Base-by-base conservation (phyloP, 2,888 invertebrate species). In the Nephrotoma guestfalica region DNA sequence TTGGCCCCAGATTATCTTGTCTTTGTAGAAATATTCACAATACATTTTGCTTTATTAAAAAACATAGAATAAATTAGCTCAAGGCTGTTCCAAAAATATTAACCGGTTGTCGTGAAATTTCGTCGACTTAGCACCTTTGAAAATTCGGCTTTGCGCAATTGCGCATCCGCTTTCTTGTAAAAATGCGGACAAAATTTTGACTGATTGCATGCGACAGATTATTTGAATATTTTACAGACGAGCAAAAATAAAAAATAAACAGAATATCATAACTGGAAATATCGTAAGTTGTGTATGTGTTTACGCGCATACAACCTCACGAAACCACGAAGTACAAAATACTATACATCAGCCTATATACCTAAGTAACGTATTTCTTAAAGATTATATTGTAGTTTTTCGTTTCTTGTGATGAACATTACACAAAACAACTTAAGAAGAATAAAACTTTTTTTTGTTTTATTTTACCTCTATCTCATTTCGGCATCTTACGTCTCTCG, bases 401-500 rank as follows among this genome's bases (percentile, higher is more conserved):
- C 71, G 71, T 71, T 71, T 71, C 71, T 71, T 71, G 9, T 71
- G 71, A 71, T 71, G 71, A 71, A 71, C 71, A 71, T 71, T 71
- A 71, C 30, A 30, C 30, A 71, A 71, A 71, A 71, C 18, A 71
- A 71, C 71, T 71, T 71, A 71, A 71, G 71, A 71, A 71, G 41
- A 84, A 84, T 41, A 84, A 84, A 6, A 84, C 15, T 84, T 84
- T 83, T 83, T 84, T 84, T 30, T 30, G 41, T 42, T 41, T 9
- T 41, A 15, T 42, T 84, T 84, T 84, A 41, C 42, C 42, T 84
- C 84, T 84, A 84, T 84, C 84, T 84, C 84, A 84, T 41, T 84
- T 84, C 84, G 84, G 84, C 84, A 84, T 84, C 84, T 84, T 41
- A 41, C 84, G 84, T 84, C 84, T 84, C 42, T 84, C 84, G 84